Base-by-base conservation (phyloP, 2,888 invertebrate genomes). In the Plusia festucae region DNA sequence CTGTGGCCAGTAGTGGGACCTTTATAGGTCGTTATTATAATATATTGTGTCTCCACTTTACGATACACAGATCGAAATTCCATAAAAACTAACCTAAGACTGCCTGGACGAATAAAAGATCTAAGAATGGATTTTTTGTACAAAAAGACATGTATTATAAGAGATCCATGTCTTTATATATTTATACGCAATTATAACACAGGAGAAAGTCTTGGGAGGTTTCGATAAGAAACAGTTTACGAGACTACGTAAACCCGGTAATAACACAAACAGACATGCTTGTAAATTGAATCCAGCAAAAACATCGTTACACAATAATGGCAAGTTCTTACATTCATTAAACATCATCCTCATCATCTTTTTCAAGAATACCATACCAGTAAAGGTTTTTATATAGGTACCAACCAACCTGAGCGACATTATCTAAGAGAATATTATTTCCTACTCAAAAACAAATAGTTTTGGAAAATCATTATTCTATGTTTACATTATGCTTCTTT, bases 281-380 rank as follows among this genome's bases (percentile, higher is more conserved):
- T 40, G 40, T 40, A 40, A 40, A 40, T 40, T 40, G 40, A 40
- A n/a, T 40, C 40, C 40, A n/a, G n/a, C 40, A 40, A 40, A 40
- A 40, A 40, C 40, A n/a, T 40, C 40, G 40, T n/a, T 40, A n/a
- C n/a, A 40, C 7, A 40, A 40, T 40, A 40, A 40, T 40, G 40
- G 40, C 40, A 40, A 0, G n/a, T 40, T 40, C 40, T 40, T 40
- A n/a, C 40, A 6, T 40, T 40, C 40, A 40, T 40, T 40, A 40
- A 40, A 15, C 5, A 40, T n/a, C n/a, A n/a, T 30, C 9, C 30
- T 30, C 40, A 40, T 40, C n/a, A n/a, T n/a, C 40, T 40, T 40
- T 40, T 40, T 15, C 34, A 15, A 34, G 34, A 34, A 34, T 34
- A 34, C 27, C n/a, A n/a, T n/a, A n/a, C n/a, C n/a, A n/a, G n/a